Base-by-base conservation (phyloP, 2,113 vertebrate species). In the Aegithalos caudatus region DNA sequence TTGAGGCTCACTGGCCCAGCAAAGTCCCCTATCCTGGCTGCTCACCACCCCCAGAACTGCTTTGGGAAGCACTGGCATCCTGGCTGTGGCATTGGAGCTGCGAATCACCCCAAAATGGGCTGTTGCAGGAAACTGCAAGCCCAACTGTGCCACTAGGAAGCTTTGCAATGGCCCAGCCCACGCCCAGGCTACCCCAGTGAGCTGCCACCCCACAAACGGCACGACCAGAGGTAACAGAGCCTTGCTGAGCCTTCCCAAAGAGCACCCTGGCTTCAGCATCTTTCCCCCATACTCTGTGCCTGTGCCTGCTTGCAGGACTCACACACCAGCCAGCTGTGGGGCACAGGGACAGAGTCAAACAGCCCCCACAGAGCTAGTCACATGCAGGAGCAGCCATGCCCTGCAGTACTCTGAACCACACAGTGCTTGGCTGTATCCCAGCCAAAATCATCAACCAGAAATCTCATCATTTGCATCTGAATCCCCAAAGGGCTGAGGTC, bases 391-490 rank as follows among this genome's bases (percentile, higher is more conserved):
- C 93, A 93, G 87, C 71, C 45, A 1, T 91, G 81, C 92, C 94
- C 94, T 61, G 91, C 94, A 92, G 96, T 69, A 58, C 73, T 82
- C 77, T 48, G 66, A 95, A 92, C 92, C 76, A 93, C 78, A 81
- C 40, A 94, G 91, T 2, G 2, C 74, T 92, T 95, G 91, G 91
- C 94, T 93, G 88, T 85, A 91, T 91, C 94, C 92, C 92, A 97
- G 94, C 87, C 94, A 96, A 97, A 96, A 94, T 85, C 97, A 96
- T 94, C 95, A 93, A 95, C 91, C 92, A 94, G 89, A 96, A 96
- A 92, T 96, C 95, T 96, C 92, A 78, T 95, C 89, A 96, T 97
- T 95, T 97, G 95, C 92, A 96, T 97, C 77, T 92, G 89, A 94
- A 97, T 96, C 92, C 96, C 97, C 92, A 91, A 87, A 93, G 96